phyloP scores from a whole-genome alignment of 2,113 vertebrate genomes.

The Lepisosteus osseus region DNA sequence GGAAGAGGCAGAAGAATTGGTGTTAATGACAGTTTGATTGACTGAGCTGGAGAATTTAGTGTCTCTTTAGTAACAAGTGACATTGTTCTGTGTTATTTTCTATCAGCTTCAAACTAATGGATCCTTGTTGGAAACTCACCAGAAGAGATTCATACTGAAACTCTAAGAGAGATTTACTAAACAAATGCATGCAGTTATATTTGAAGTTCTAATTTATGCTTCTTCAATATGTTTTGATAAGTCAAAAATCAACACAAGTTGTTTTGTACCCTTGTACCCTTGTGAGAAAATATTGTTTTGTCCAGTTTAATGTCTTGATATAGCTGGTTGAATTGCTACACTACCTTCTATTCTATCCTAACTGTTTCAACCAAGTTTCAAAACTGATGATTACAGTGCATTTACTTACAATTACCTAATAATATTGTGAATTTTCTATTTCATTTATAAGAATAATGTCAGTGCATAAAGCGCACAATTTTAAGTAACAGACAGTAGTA shows the following conservation, averaged over 20 bases:
- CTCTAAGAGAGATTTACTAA: slow-evolving; percentile 29
- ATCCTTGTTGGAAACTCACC: background rate
- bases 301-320: no score
- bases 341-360: no score
- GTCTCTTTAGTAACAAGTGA: slow-evolving; percentile 13
- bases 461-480: no score
- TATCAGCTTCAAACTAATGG: slow-evolving; percentile 32
- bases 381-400: no score
- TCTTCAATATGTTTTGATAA: background rate
- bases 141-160: slow-evolving; percentile 10
- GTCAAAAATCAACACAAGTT: background rate
- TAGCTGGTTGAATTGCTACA: no score
- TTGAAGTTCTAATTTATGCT: background rate
- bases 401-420: no score
- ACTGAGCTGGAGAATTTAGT: slow-evolving; percentile 27
- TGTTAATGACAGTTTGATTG: slow-evolving; percentile 35
- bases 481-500: no score
- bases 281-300: no score
- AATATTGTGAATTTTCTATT: no score
- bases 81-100: slow-evolving; percentile 21
- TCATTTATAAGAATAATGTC: no score
- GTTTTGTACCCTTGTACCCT: no score
- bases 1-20: slow-evolving; percentile 30
- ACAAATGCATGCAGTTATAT: slow-evolving; percentile 6
- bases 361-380: no score